Evolutionary conservation across 2,797 vertebrate species (phyloP), one percentile per base, ranked within the genome.

Genomic region (Leptodactylus fallax): DNA sequence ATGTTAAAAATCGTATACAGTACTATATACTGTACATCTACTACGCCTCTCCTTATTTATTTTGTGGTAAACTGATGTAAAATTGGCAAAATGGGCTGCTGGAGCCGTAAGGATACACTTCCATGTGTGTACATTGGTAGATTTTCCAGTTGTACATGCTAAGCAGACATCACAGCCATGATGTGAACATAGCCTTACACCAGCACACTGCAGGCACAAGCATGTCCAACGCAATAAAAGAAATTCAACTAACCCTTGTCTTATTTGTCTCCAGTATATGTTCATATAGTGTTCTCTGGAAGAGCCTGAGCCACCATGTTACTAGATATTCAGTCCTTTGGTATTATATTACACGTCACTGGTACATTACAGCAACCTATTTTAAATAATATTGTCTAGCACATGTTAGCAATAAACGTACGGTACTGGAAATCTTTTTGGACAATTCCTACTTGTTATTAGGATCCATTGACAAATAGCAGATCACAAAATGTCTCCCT

Each of bases 211-310:
- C 79, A 91, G 91, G 91, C 86, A 88, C 53, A 63, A 72, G 91
- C 92, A 92, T 6, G 25, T 53, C 45, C 56, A 81, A 61, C 21
- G 21, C 91, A 93, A 92, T 7, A 63, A 89, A 88, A 92, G 92
- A 90, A 87, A 85, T 61, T 6, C 0, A 86, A 95, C 95, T 91
- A 94, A 96, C 95, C 95, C 95, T 61, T 25, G 45, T 27, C 17
- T 93, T 91, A 91, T 90, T 90, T 92, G 92, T 93, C 93, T 92
- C 95, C 94, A 90, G 92, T 93, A 87, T 45, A 90, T 23, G 93
- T 91, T 91, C 94, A 93, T 92, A 21, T 92, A 92, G 94, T 90
- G 93, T 91, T 47, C 60, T 63, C 67, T 87, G 79, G 56, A 67
- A 81, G 55, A 69, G 72, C 83, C 45, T 76, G 55, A 85, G 60